Base-by-base conservation (phyloP, 2,797 vertebrate genomes). In the Xenopus petersii region DNA sequence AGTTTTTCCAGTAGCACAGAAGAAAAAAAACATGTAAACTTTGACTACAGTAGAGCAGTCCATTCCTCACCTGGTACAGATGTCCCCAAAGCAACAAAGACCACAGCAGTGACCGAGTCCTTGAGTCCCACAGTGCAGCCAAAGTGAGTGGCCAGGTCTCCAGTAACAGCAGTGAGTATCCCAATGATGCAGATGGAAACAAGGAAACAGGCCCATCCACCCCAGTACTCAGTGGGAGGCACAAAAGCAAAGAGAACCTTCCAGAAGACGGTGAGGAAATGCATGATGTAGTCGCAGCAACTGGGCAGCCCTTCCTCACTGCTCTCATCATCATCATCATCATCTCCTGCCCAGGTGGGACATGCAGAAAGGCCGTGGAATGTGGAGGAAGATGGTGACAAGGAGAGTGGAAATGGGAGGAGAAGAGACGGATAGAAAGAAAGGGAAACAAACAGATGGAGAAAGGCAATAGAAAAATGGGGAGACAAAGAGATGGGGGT, bases 201-300 rank as follows among this genome's bases (percentile, higher is more conserved):
- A 0, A 94, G 83, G 86, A 95, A 95, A 86, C 94, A 94, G 70
- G 94, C 94, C 94, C 93, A 95, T 81, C 94, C 94, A 1, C 93
- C 94, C 94, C 93, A 94, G 86, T 94, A 95, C 83, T 95, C 94
- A 0, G 93, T 95, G 65, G 94, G 94, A 0, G 94, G 94, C 49
- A 95, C 93, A 2, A 94, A 95, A 63, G 93, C 93, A 0, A 95
- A 92, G 79, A 94, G 89, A 42, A 94, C 93, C 85, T 94, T 94
- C 93, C 93, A 94, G 91, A 94, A 94, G 67, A 95, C 94, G 0
- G 93, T 95, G 79, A 95, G 92, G 88, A 95, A 95, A 85, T 95
- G 94, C 94, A 95, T 95, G 89, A 95, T 94, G 88, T 95, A 95
- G 84, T 95, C 94, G 26, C 94, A 95, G 86, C 94, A 94, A 75